phyloP scores from a whole-genome alignment of 1,140 invertebrate species.

The Drosophila parvula region DNA sequence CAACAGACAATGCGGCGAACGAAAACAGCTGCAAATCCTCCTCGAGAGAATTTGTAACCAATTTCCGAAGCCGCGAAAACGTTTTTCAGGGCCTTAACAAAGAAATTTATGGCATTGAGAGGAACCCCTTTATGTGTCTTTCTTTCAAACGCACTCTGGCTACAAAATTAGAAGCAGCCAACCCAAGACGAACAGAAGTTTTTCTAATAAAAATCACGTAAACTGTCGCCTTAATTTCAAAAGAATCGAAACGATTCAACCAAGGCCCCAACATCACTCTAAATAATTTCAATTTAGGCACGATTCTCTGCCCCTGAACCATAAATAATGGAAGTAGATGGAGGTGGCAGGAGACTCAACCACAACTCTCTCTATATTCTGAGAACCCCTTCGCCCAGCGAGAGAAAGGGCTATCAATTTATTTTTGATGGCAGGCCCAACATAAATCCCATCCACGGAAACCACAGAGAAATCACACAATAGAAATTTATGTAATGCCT shows the following conservation, averaged over 20 bases:
- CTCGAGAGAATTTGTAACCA: slow-evolving; percentile 38
- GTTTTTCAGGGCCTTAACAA: slow-evolving; percentile 43
- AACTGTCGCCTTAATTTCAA: slow-evolving; percentile 76
- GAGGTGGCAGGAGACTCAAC: slow-evolving; percentile 5
- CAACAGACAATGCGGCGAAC: slow-evolving; percentile 31
- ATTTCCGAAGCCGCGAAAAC: slow-evolving; percentile 60
- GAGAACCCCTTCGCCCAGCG: slow-evolving; percentile 56
- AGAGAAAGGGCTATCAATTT: slow-evolving; percentile 65
- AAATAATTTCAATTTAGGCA: slow-evolving; percentile 74
- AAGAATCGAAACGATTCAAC: slow-evolving; percentile 56
- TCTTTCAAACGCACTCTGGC: slow-evolving; percentile 27
- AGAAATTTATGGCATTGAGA: slow-evolving; percentile 67
- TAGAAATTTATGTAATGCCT: slow-evolving; percentile 78
- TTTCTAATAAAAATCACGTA: slow-evolving; percentile 80
- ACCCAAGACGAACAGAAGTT: slow-evolving; percentile 37
- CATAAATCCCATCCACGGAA: slow-evolving; percentile 63
- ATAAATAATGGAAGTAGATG: slow-evolving; percentile 67
- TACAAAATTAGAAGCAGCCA: slow-evolving; percentile 68
- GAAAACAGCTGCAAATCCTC: slow-evolving; percentile 65
- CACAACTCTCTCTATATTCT: slow-evolving; percentile 53
- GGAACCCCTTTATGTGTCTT: slow-evolving; percentile 63
- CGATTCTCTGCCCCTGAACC: slow-evolving; percentile 62
- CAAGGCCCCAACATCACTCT: slow-evolving; percentile 25
- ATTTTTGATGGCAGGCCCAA: slow-evolving; percentile 58
- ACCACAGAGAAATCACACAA: slow-evolving; percentile 64